Evolutionary conservation across 2,797 vertebrate genomes (phyloP).

Genomic region (Cuniculus paca): DNA sequence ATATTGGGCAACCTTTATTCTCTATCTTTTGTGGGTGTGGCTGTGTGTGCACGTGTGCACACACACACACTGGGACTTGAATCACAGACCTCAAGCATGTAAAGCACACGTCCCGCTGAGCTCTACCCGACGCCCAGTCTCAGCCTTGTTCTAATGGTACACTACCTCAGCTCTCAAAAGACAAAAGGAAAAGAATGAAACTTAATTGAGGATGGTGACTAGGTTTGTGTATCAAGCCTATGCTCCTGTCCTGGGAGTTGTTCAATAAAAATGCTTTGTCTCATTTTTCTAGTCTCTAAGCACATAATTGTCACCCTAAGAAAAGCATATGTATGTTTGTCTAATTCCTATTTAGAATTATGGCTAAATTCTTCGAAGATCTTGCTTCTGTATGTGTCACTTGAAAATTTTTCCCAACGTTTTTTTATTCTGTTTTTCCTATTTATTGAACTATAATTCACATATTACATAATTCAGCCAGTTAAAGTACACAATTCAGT

Average conservation of each 20-base stretch:
- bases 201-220: neutral
- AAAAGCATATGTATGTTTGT: slow-evolving; percentile 12
- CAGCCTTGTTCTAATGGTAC: neutral
- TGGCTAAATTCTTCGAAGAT: slow-evolving; percentile 34
- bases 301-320: slow-evolving; percentile 16
- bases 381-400: slow-evolving; percentile 1
- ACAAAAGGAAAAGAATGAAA: slow-evolving; percentile 24
- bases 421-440: neutral
- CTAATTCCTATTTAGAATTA: neutral
- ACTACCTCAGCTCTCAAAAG: neutral
- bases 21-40: neutral
- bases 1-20: neutral
- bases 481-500: neutral
- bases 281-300: slow-evolving; percentile 25
- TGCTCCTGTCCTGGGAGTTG: neutral
- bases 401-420: neutral
- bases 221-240: neutral
- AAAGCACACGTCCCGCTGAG: no score
- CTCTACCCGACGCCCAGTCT: no score
- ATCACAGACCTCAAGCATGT: neutral
- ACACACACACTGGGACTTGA: fast-evolving
- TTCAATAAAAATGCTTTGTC: slow-evolving; percentile 1
- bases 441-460: slow-evolving; percentile 23
- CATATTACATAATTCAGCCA: neutral
- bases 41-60: neutral